Percentiles rank a stretch among this genome's conserved stretches.
These are phyloP conservation scores for Zonotrichia albicollis DNA, from an alignment of 2,797 vertebrate species.

Conservation along the genomic window DNA sequence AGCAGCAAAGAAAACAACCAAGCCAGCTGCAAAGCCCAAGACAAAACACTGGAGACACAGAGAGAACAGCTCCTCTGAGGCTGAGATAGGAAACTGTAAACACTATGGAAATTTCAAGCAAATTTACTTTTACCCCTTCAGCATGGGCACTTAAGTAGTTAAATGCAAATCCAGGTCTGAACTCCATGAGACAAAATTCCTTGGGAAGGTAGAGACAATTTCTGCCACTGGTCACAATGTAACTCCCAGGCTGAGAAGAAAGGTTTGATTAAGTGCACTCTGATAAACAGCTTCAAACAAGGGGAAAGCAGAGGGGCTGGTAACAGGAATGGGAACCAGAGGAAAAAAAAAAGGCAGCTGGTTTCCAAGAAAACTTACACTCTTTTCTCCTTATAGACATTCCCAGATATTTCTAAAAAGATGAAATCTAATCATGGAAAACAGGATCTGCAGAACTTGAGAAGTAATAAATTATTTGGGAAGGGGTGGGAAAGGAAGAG, in stretches of 20 bases:
- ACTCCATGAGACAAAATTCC: background rate
- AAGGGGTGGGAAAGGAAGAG: background rate
- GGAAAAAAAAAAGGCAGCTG: background rate
- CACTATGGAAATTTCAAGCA: background rate
- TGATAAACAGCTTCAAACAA: background rate
- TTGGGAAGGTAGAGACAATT: background rate
- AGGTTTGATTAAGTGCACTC: background rate
- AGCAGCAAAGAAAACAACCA: background rate
- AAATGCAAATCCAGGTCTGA: background rate
- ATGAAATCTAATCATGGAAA: background rate
- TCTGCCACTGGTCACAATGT: background rate
- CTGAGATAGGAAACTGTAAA: background rate
- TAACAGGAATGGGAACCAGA: background rate
- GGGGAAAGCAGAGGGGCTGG: background rate
- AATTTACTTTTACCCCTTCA: background rate
- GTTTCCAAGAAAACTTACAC: background rate
- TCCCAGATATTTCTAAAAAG: background rate
- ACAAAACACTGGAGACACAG: background rate
- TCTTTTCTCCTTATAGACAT: background rate
- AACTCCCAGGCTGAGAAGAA: background rate
- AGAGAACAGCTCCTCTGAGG: background rate
- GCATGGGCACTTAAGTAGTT: background rate
- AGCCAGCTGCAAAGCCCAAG: background rate
- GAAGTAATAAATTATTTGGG: background rate
- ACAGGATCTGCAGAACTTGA: background rate